A percentile compares a stretch with the other conserved stretches of the same genome.
These are phyloP conservation scores for Esox niger DNA, from an alignment of 2,113 vertebrate genomes.

Conservation along the genomic window DNA sequence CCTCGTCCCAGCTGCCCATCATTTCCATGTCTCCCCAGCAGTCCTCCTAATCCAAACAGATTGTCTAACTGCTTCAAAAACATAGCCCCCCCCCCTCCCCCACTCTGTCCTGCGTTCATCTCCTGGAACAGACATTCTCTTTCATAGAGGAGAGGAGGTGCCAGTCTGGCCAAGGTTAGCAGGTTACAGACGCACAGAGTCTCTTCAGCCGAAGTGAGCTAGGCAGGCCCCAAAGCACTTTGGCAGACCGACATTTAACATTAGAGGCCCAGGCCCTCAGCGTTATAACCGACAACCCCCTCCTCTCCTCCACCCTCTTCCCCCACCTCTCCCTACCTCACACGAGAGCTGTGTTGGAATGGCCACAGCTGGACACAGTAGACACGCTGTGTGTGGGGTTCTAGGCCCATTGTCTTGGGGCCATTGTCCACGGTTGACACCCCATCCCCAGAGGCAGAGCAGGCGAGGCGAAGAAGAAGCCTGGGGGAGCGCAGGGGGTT, in stretches of 20 bases:
- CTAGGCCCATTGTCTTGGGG: conserved; percentile 51
- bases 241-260: conserved; percentile 64
- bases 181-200: conserved; percentile 57
- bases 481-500: conserved; percentile 13
- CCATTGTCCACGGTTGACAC: conserved; percentile 53
- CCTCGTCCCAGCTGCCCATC: conserved; percentile 52
- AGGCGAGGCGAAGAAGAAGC: conserved; percentile 17
- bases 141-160: conserved; percentile 52
- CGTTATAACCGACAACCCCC: conserved; percentile 37
- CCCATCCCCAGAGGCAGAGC: conserved; percentile 37
- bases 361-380: conserved; percentile 50
- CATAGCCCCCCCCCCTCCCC: conserved; percentile 37
- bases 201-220: conserved; percentile 47
- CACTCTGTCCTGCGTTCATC: conserved; percentile 49
- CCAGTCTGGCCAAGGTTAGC: conserved; percentile 59
- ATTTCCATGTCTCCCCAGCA: conserved; percentile 63
- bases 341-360: conserved; percentile 50
- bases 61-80: conserved; percentile 72
- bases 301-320: conserved; percentile 17
- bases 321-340: conserved; percentile 5
- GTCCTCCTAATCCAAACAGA: conserved; percentile 66
- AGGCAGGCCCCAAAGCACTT: conserved; percentile 54
- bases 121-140: conserved; percentile 55
- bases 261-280: conserved; percentile 33
- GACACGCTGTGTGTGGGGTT: conserved; percentile 39